phyloP scores from a whole-genome alignment of 2,888 invertebrate genomes.

The Melitaea athalia region DNA sequence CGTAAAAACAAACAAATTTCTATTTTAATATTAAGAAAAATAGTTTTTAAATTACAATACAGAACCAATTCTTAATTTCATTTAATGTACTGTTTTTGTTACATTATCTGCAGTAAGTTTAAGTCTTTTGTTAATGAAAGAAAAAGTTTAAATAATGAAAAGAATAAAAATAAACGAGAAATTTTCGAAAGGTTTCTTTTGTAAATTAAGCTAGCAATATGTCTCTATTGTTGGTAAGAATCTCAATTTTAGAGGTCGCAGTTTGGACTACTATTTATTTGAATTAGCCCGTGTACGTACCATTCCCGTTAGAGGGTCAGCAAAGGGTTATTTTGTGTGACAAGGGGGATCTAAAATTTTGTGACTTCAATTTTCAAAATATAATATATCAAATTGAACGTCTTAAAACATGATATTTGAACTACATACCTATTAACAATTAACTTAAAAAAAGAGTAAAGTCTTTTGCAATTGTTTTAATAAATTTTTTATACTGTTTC shows the following conservation, averaged over 20 bases:
- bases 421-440: too few relatives aligned
- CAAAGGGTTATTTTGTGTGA: too few relatives aligned
- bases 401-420: too few relatives aligned
- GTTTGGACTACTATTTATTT: neutral
- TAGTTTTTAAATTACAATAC: neutral
- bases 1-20: too few relatives aligned
- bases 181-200: slow-evolving; percentile 1
- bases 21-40: neutral
- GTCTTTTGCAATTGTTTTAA: too few relatives aligned
- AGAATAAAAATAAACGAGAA: slow-evolving; percentile 3
- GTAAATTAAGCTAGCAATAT: neutral
- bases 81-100: neutral
- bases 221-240: neutral
- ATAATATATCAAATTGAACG: too few relatives aligned
- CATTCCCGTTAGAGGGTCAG: too few relatives aligned
- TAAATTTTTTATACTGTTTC: too few relatives aligned
- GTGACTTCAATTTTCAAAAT: too few relatives aligned
- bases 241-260: neutral
- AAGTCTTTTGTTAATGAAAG: neutral
- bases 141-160: neutral
- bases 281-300: too few relatives aligned
- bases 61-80: slow-evolving; percentile 2
- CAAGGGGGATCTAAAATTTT: too few relatives aligned
- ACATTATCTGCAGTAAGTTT: neutral
- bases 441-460: too few relatives aligned